Evolutionary conservation across 2,797 vertebrate species (phyloP).

Genomic region (Anguilla obscura): DNA sequence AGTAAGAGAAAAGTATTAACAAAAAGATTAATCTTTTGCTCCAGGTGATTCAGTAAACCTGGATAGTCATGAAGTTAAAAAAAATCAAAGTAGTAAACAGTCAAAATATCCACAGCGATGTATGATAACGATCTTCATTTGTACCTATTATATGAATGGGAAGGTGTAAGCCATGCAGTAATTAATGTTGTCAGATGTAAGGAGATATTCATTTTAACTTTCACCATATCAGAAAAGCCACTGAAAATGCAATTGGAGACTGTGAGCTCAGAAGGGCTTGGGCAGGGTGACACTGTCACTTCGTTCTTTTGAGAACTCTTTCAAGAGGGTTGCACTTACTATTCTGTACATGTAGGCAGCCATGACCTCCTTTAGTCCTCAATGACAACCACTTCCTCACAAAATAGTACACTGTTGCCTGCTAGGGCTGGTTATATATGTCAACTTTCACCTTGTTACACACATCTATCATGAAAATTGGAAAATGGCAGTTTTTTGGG

Average conservation of each 20-base stretch:
- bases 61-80: not conserved
- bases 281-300: slow-evolving; percentile 24
- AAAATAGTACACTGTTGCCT: slow-evolving; percentile 1
- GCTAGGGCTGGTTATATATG: slow-evolving; percentile 23
- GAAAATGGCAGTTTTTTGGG: not conserved
- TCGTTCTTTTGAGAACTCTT: slow-evolving; percentile 18
- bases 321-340: slow-evolving; percentile 22
- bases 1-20: slow-evolving; percentile 6
- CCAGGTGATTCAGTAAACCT: not conserved
- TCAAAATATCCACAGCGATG: not conserved
- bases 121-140: not conserved
- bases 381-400: slow-evolving; percentile 22
- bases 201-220: not conserved
- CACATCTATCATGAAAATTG: not conserved
- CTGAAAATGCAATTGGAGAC: not conserved
- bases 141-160: no score
- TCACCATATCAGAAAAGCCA: not conserved
- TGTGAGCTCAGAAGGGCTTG: not conserved
- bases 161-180: not conserved
- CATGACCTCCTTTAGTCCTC: slow-evolving; percentile 28
- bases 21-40: not conserved
- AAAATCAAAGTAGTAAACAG: not conserved
- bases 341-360: slow-evolving; percentile 28
- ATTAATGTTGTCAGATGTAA: not conserved
- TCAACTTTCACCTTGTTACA: slow-evolving; percentile 28